These are phyloP conservation scores for Hippoglossus stenolepis DNA, from an alignment of 2,113 vertebrate genomes.

Conservation along the genomic window DNA sequence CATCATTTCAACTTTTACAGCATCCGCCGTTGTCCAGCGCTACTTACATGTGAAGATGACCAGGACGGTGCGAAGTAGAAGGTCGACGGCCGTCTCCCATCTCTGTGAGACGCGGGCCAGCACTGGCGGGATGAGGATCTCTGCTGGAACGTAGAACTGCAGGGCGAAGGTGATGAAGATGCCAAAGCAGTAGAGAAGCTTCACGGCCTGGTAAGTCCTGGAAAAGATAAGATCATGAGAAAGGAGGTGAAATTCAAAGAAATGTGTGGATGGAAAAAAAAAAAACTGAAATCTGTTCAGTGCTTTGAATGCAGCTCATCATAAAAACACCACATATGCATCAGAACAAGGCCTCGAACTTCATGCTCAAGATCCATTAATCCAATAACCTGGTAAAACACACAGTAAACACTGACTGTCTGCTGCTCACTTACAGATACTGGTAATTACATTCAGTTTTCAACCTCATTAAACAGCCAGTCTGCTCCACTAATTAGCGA, in stretches of 20 bases:
- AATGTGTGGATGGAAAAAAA: too few species aligned
- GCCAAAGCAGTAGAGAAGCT: conserved; percentile 93
- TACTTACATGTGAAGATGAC: conserved; percentile 94
- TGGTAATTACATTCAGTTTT: conserved; percentile 39
- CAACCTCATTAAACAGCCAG: conserved; percentile 31
- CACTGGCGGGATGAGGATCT: conserved; percentile 88
- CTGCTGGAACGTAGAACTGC: conserved; percentile 96
- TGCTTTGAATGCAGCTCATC: neutral
- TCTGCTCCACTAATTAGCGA: conserved; percentile 28
- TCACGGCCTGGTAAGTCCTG: conserved; percentile 95
- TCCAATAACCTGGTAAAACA: neutral
- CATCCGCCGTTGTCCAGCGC: too few species aligned
- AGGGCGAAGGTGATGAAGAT: conserved; percentile 95
- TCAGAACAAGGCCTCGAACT: too few species aligned
- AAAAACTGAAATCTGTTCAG: too few species aligned
- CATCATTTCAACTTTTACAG: too few species aligned
- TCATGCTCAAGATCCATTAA: neutral
- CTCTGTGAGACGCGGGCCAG: conserved; percentile 79
- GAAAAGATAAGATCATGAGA: neutral
- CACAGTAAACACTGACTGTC: neutral
- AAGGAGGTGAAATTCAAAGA: too few species aligned
- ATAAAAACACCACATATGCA: neutral
- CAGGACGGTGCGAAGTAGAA: conserved; percentile 84
- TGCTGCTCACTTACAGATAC: neutral
- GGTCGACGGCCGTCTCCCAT: conserved; percentile 82